Conservation (phyloP, 2,113 vertebrate genomes). For the Varanus komodoensis region DNA sequence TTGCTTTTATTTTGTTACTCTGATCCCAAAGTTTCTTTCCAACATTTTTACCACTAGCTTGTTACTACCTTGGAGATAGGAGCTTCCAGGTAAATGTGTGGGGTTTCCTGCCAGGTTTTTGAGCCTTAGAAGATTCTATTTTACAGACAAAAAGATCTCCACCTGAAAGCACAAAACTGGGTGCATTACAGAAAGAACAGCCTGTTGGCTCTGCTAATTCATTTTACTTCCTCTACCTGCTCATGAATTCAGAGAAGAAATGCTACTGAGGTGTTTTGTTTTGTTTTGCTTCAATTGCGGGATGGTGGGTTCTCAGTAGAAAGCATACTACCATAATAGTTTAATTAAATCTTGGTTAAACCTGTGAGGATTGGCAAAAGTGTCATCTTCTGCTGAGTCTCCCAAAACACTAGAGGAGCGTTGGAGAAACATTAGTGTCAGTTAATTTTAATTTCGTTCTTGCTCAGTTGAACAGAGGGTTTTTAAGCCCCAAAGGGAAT, state of each 20-base stretch:
- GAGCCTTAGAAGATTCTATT: neutral
- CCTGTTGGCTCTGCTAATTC: neutral
- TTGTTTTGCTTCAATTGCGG: slow-evolving; percentile 22
- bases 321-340: slow-evolving; percentile 26
- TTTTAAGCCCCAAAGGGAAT: neutral
- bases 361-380: neutral
- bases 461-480: neutral
- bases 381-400: rapidly evolving
- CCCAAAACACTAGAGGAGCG: slow-evolving; percentile 30
- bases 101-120: neutral
- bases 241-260: neutral
- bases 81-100: neutral
- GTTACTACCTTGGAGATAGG: neutral
- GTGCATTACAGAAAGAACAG: neutral
- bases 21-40: neutral
- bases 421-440: neutral
- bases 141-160: neutral
- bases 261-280: neutral
- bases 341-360: slow-evolving; percentile 23
- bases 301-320: slow-evolving; percentile 50
- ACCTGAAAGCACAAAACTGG: too few relatives aligned
- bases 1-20: neutral
- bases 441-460: slow-evolving; percentile 10
- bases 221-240: neutral
- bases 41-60: neutral